These are phyloP conservation scores for Xerus inauris DNA, from an alignment of 2,113 vertebrate species.

Conservation along the genomic window DNA sequence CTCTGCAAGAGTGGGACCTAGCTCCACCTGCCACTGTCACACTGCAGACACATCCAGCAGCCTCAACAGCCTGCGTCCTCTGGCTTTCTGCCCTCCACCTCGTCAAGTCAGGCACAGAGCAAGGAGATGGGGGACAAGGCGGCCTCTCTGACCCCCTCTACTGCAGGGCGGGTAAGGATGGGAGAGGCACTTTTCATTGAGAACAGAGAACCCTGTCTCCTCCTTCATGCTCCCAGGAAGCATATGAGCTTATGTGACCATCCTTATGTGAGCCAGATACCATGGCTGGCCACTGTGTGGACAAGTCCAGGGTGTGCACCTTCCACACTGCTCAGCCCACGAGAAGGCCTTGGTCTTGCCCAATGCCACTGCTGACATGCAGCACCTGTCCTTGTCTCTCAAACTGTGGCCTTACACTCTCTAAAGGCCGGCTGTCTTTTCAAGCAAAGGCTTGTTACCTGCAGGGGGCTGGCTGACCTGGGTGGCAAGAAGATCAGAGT, in stretches of 20 bases:
- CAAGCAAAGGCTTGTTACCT: not conserved
- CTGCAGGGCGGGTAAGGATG: not conserved
- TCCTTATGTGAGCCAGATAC: not conserved
- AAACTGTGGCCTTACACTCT: accelerated
- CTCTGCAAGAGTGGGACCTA: not conserved
- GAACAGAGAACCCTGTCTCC: no score
- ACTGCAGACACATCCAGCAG: not conserved
- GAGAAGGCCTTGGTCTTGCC: not conserved
- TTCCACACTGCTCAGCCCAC: not conserved
- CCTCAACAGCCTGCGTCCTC: not conserved
- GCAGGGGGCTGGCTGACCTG: not conserved
- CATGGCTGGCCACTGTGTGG: accelerated
- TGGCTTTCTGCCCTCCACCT: not conserved
- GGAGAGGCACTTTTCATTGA: not conserved
- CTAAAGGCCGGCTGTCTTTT: not conserved
- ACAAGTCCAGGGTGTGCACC: not conserved
- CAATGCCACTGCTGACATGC: not conserved
- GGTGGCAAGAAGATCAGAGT: no score
- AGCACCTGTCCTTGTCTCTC: not conserved
- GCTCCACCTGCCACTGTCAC: not conserved
- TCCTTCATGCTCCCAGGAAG: not conserved
- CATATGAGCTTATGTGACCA: no score
- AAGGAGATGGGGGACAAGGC: not conserved
- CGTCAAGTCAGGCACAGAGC: not conserved
- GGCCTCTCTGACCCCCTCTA: not conserved